Conservation (phyloP, 2,888 invertebrate species). For the Pinctada fucata region DNA sequence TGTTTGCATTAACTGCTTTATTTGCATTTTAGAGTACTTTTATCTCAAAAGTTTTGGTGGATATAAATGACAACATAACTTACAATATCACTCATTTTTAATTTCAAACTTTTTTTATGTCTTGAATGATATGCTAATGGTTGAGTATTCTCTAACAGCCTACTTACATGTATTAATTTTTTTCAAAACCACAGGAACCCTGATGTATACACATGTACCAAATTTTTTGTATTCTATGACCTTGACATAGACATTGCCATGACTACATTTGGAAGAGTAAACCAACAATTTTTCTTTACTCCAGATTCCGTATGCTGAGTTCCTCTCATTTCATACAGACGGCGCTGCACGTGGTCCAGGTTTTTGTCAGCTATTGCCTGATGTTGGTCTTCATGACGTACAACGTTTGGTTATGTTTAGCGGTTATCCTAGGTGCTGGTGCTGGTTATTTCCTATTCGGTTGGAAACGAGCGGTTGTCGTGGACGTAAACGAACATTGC, state of each 20-base stretch:
- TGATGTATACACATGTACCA: no score
- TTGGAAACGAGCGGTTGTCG: constrained; percentile 92
- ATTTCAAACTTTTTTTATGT: not conserved
- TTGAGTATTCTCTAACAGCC: no score
- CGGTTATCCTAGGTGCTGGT: constrained; percentile 92
- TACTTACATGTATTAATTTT: no score
- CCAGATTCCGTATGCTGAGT: constrained; percentile 85
- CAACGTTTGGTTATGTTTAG: constrained; percentile 94
- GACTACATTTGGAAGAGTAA: no score
- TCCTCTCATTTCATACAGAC: constrained; percentile 91
- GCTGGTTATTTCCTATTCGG: constrained; percentile 96
- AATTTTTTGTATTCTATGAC: no score
- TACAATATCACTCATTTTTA: not conserved
- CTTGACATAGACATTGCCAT: no score
- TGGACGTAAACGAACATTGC: constrained; percentile 96
- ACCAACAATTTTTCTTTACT: no score
- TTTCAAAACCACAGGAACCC: no score
- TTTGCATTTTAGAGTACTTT: no score
- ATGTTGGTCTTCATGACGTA: constrained; percentile 99
- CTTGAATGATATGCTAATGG: no score
- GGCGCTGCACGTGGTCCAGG: constrained; percentile 90
- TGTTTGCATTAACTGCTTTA: no score
- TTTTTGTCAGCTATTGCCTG: constrained; percentile 92
- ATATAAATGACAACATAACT: not conserved
- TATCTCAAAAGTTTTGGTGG: no score